Evolutionary conservation across 2,888 invertebrate genomes (phyloP), one percentile per base, ranked within the genome.

Genomic region (Bedellia somnulentella): DNA sequence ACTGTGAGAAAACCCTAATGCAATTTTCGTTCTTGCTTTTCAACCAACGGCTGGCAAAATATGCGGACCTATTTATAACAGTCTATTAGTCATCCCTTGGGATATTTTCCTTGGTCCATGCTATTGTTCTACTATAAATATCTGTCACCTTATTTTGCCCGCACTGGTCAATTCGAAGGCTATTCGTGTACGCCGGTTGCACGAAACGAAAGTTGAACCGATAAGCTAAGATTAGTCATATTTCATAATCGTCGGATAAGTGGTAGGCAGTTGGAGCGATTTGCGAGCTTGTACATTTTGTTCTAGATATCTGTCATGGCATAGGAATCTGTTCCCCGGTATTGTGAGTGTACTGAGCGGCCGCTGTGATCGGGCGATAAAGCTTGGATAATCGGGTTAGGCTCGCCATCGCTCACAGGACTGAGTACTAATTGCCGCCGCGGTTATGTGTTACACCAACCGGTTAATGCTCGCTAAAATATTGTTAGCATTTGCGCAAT

Each of bases 1-100:
- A 67, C 66, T 66, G 57, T 66, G 63, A n/a, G 57, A 63, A 67
- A 63, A 57, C 59, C 55, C 53, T 63, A 58, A 64, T 66, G 58
- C 58, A 63, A 67, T 64, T 63, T 62, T 58, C 46, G 47, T 43
- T n/a, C n/a, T n/a, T n/a, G n/a, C n/a, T n/a, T n/a, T n/a, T n/a
- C n/a, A n/a, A n/a, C n/a, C n/a, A n/a, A n/a, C n/a, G n/a, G n/a
- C n/a, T n/a, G n/a, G n/a, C n/a, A n/a, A n/a, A n/a, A n/a, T n/a
- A n/a, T n/a, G n/a, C n/a, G n/a, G n/a, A n/a, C n/a, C n/a, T n/a
- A n/a, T n/a, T n/a, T n/a, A n/a, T n/a, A n/a, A n/a, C n/a, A n/a
- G n/a, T n/a, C n/a, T n/a, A n/a, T n/a, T n/a, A n/a, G n/a, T n/a
- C n/a, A n/a, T n/a, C n/a, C n/a, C n/a, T n/a, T n/a, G n/a, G n/a